A percentile compares a stretch with the other conserved stretches of the same genome.
Conservation (phyloP, 1,140 invertebrate genomes). For the Drosophila dunni region DNA sequence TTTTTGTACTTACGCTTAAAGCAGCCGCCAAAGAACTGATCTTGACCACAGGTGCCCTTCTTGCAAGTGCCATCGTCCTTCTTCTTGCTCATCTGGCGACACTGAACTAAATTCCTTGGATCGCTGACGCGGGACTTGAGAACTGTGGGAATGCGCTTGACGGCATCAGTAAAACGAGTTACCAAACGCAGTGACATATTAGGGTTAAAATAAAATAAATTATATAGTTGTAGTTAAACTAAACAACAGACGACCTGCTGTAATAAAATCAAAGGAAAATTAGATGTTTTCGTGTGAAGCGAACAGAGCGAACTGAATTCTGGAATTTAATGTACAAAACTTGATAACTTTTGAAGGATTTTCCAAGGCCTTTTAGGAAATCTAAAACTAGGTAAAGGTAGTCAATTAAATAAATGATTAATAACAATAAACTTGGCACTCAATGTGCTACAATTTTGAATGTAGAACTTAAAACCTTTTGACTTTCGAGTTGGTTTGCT, state of each 20-base stretch:
- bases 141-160: not conserved
- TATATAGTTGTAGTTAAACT: not conserved
- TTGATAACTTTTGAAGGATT: not conserved
- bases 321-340: not conserved
- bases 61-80: constrained; percentile 7
- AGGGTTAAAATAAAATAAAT: not conserved
- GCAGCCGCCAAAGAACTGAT: constrained; percentile 40
- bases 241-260: constrained; percentile 5
- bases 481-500: too few species aligned
- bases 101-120: not conserved
- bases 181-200: constrained; percentile 14
- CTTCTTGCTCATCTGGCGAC: constrained; percentile 32
- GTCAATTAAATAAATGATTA: too few species aligned
- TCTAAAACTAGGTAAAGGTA: not conserved
- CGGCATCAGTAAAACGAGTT: not conserved
- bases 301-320: constrained; percentile 1
- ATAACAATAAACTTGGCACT: too few species aligned
- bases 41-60: constrained; percentile 7
- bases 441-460: too few species aligned
- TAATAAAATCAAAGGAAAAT: constrained; percentile 1
- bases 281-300: not conserved
- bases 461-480: too few species aligned
- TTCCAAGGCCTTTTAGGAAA: not conserved
- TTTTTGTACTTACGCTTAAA: constrained; percentile 38
- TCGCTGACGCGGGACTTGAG: not conserved